A percentile compares a stretch with the other conserved stretches of the same genome.
phyloP scores from a whole-genome alignment of 37 sponge, comb jelly and placozoan species.

The Cliona cf. orientalis region DNA sequence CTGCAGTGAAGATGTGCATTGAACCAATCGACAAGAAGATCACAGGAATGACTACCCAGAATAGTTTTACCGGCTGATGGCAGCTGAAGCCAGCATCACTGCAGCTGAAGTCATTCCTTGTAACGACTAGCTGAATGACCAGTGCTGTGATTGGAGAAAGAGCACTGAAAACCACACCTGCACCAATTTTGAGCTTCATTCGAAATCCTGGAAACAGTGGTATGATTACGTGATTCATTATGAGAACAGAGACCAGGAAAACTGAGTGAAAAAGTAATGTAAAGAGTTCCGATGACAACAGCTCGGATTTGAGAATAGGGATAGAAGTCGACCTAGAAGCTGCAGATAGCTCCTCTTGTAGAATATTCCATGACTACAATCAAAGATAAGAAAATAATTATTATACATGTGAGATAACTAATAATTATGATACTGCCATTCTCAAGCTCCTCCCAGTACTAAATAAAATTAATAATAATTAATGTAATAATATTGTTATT shows the following conservation, averaged over 20 bases:
- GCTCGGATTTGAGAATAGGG: neutral
- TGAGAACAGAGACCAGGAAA: neutral
- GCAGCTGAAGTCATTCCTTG: too few species aligned
- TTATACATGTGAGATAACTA: too few species aligned
- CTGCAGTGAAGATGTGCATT: constrained; percentile 2
- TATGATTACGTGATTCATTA: constrained; percentile 33
- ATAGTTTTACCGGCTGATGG: too few species aligned
- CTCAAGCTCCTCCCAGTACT: too few species aligned
- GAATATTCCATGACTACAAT: too few species aligned
- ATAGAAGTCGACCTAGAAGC: neutral
- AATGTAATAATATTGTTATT: too few species aligned
- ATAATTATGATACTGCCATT: too few species aligned
- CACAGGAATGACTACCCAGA: constrained; percentile 25
- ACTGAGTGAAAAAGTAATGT: neutral
- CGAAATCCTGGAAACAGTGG: constrained; percentile 6
- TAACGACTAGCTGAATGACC: neutral
- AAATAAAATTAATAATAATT: too few species aligned
- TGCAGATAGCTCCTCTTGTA: too few species aligned
- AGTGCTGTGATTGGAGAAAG: neutral
- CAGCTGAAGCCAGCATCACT: too few species aligned
- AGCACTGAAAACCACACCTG: constrained; percentile 9
- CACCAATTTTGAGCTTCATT: constrained; percentile 22
- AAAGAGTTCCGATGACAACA: constrained; percentile 1
- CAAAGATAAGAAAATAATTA: too few species aligned
- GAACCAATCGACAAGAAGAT: constrained; percentile 10